A percentile compares a stretch with the other conserved stretches of the same genome.
Evolutionary conservation across 2,797 vertebrate species (phyloP).

Genomic region (Apogon hyalosoma): DNA sequence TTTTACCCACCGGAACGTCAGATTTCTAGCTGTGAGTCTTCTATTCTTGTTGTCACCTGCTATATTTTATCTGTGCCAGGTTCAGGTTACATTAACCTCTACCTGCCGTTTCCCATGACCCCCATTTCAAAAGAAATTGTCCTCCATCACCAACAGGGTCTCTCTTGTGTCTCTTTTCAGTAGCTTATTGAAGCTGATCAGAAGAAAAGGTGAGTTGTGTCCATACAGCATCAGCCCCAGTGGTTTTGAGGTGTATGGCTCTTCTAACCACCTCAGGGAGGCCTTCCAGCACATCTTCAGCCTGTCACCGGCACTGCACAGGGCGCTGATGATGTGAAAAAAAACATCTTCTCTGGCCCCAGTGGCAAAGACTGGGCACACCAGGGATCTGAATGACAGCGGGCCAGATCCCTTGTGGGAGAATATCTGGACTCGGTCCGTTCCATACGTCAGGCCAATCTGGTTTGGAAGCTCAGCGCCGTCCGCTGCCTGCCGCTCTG

Average conservation of each 20-base stretch:
- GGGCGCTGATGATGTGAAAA: conserved; percentile 61
- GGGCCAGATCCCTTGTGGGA: conserved; percentile 52
- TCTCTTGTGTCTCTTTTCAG: conserved; percentile 32
- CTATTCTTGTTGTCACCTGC: too few relatives aligned
- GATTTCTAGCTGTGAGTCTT: too few relatives aligned
- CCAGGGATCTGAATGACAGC: conserved; percentile 55
- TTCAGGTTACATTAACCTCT: neutral
- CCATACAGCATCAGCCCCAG: conserved; percentile 48
- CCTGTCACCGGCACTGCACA: conserved; percentile 55
- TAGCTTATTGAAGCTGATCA: conserved; percentile 41
- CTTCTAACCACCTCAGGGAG: conserved; percentile 48
- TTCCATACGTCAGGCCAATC: conserved; percentile 47
- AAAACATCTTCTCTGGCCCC: conserved; percentile 48
- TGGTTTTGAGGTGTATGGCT: conserved; percentile 54
- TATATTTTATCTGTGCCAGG: too few relatives aligned
- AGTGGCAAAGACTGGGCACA: conserved; percentile 49
- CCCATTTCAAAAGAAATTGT: conserved; percentile 4
- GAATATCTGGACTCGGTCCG: conserved; percentile 56
- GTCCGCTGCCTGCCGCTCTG: conserved; percentile 52
- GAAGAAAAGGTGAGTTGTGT: conserved; percentile 34
- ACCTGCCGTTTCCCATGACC: neutral
- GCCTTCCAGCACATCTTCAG: conserved; percentile 59
- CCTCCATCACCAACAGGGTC: conserved; percentile 4
- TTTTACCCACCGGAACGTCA: too few relatives aligned
- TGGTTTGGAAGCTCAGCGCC: neutral